phyloP scores from a whole-genome alignment of 1,140 invertebrate species.

The Drosophila suzukii region DNA sequence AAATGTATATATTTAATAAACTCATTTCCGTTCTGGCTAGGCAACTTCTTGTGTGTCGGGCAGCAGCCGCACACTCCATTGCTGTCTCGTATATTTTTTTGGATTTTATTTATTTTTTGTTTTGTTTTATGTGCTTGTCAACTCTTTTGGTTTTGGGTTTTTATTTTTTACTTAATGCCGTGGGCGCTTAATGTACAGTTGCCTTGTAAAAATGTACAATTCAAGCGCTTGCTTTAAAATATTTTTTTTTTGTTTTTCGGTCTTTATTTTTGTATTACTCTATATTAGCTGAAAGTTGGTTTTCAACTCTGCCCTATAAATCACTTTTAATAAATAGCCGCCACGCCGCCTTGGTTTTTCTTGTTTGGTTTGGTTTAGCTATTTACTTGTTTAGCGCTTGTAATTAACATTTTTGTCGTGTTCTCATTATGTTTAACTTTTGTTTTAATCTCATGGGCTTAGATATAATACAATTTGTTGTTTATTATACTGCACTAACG shows the following conservation, averaged over 20 bases:
- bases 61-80: constrained; percentile 48
- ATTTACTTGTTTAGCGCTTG: constrained; percentile 58
- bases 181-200: constrained; percentile 82
- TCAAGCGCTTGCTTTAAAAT: constrained; percentile 81
- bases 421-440: constrained; percentile 66
- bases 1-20: constrained; percentile 81
- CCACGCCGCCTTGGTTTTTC: constrained; percentile 42
- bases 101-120: constrained; percentile 43
- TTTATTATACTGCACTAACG: constrained; percentile 65
- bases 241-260: constrained; percentile 55
- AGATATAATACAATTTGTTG: constrained; percentile 77
- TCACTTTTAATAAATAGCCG: constrained; percentile 73
- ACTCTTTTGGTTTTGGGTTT: constrained; percentile 61
- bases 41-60: constrained; percentile 60
- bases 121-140: constrained; percentile 70
- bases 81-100: constrained; percentile 57
- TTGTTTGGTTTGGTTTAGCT: constrained; percentile 38
- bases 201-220: constrained; percentile 83
- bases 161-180: constrained; percentile 66
- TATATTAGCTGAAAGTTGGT: constrained; percentile 67
- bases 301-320: constrained; percentile 61
- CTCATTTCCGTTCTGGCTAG: constrained; percentile 79
- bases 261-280: constrained; percentile 66
- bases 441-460: constrained; percentile 48
- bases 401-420: constrained; percentile 71